Conservation (phyloP, 2,797 vertebrate species). For the Serranus cabrilla region DNA sequence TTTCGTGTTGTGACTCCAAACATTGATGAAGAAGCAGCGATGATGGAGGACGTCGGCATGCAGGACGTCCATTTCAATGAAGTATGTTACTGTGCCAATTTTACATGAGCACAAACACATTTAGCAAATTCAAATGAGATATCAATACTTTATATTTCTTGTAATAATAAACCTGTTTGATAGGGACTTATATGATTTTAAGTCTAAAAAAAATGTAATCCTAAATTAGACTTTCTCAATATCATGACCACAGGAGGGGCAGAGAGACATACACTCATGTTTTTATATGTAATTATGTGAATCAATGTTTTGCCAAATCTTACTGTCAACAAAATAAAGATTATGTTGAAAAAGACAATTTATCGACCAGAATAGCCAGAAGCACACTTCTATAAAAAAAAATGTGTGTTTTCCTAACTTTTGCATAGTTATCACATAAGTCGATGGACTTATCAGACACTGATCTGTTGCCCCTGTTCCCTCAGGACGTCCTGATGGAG, state of each 20-base stretch:
- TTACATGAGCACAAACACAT: background rate
- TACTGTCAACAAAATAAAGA: background rate
- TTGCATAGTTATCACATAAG: background rate
- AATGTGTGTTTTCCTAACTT: background rate
- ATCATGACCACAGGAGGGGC: background rate
- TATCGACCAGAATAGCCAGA: too few species aligned
- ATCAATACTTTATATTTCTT: background rate
- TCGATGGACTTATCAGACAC: background rate
- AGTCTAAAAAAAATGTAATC: background rate
- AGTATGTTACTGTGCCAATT: conserved; percentile 71
- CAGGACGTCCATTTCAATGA: conserved; percentile 99
- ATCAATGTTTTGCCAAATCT: background rate
- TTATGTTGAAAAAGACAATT: too few species aligned
- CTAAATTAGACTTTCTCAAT: background rate
- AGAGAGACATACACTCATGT: background rate
- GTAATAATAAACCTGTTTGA: background rate
- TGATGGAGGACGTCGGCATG: conserved; percentile 99
- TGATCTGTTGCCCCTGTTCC: conserved; percentile 4
- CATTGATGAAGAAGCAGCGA: conserved; percentile 96
- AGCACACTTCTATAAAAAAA: too few species aligned
- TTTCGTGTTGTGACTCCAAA: conserved; percentile 97
- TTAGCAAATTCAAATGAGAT: background rate
- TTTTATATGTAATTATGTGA: background rate
- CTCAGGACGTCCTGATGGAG: conserved; percentile 95
- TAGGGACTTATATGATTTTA: background rate